A percentile compares a stretch with the other conserved stretches of the same genome.
These are phyloP conservation scores for Urechis unicinctus DNA, from an alignment of 2,888 invertebrate species.

Conservation along the genomic window DNA sequence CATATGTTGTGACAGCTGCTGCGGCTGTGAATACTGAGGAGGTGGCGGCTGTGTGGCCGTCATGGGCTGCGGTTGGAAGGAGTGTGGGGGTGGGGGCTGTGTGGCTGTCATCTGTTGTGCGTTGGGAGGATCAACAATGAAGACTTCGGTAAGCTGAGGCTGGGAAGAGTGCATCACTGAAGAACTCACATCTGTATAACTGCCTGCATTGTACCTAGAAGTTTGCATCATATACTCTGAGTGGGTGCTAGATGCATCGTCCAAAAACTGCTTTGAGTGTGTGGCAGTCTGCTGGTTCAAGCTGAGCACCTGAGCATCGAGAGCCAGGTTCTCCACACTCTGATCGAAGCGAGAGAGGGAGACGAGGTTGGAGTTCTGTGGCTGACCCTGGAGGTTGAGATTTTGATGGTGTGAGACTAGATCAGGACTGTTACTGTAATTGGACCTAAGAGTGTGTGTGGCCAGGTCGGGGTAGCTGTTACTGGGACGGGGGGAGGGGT, in stretches of 20 bases:
- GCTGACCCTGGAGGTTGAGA: slow-evolving; percentile 62
- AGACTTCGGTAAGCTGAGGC: neutral
- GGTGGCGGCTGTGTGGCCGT: neutral
- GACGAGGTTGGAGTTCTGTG: slow-evolving; percentile 19
- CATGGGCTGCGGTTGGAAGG: neutral
- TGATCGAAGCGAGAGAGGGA: slow-evolving; percentile 26
- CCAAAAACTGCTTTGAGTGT: slow-evolving; percentile 6
- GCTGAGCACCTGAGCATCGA: slow-evolving; percentile 10
- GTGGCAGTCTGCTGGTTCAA: slow-evolving; percentile 4
- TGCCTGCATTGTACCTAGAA: neutral
- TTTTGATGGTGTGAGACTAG: slow-evolving; percentile 11
- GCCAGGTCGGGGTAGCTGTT: slow-evolving; percentile 81
- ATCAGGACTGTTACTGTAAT: slow-evolving; percentile 36
- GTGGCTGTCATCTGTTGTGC: neutral
- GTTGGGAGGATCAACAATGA: neutral
- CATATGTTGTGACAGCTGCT: no score
- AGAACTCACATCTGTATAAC: neutral
- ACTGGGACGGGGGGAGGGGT: slow-evolving; percentile 67
- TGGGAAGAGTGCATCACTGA: neutral
- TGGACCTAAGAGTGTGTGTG: slow-evolving; percentile 10
- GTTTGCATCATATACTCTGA: neutral
- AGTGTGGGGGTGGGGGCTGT: neutral
- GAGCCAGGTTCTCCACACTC: slow-evolving; percentile 19
- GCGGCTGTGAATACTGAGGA: no score
- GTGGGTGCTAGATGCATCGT: slow-evolving; percentile 6